A percentile compares a stretch with the other conserved stretches of the same genome.
Conservation (phyloP, 2,888 invertebrate genomes). For the Acrocyrtus sp. region DNA sequence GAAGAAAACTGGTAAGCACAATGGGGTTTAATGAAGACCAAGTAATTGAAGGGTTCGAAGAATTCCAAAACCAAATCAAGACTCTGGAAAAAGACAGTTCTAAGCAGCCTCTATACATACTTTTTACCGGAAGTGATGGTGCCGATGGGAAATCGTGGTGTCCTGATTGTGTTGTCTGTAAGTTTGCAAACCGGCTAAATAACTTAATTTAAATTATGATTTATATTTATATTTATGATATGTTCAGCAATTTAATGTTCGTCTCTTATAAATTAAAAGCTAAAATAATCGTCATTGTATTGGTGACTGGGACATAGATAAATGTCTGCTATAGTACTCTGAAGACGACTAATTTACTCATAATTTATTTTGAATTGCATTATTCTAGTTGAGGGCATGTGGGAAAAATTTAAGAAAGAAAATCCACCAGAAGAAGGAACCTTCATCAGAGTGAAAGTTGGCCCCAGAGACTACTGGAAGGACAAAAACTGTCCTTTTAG, state of each 20-base stretch:
- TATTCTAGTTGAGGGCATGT: constrained; percentile 52
- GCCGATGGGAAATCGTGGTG: constrained; percentile 81
- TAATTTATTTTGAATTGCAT: constrained; percentile 11
- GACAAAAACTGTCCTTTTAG: constrained; percentile 83
- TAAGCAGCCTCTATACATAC: constrained; percentile 66
- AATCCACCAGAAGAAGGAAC: constrained; percentile 32
- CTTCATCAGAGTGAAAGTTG: constrained; percentile 58
- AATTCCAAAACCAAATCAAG: constrained; percentile 72
- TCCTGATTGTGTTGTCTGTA: constrained; percentile 86
- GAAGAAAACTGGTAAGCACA: background rate
- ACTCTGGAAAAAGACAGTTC: constrained; percentile 61
- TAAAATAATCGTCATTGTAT: too few relatives aligned
- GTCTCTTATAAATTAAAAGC: too few relatives aligned
- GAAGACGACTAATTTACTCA: too few relatives aligned
- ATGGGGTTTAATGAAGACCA: constrained; percentile 38
- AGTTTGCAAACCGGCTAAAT: constrained; percentile 59
- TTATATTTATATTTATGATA: background rate
- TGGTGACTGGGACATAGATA: too few relatives aligned
- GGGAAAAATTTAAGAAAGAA: constrained; percentile 39
- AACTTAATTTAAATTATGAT: background rate
- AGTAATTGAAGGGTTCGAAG: constrained; percentile 73
- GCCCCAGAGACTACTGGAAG: constrained; percentile 79
- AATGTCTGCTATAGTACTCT: too few relatives aligned
- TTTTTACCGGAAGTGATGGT: constrained; percentile 76
- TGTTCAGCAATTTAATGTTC: too few relatives aligned